A percentile compares a stretch with the other conserved stretches of the same genome.
phyloP scores from a whole-genome alignment of 2,797 vertebrate genomes.

The Malurus leucopterus region DNA sequence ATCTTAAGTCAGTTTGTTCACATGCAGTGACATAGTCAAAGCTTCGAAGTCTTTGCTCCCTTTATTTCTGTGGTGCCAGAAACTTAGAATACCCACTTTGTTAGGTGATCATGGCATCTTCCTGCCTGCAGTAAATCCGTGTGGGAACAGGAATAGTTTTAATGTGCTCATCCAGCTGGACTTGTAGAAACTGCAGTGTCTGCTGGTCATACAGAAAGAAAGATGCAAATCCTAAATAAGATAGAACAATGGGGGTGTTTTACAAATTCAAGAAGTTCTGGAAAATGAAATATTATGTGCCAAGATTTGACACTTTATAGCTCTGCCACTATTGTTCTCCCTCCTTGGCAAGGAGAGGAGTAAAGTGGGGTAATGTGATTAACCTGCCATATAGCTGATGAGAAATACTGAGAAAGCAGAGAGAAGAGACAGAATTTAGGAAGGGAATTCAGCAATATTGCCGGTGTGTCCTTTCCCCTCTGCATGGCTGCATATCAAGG shows the following conservation, averaged over 20 bases:
- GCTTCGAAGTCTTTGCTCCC: background rate
- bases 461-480: background rate
- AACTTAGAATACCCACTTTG: background rate
- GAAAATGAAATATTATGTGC: background rate
- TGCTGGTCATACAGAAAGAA: background rate
- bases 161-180: background rate
- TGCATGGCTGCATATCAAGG: accelerated
- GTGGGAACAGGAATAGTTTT: background rate
- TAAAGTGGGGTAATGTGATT: background rate
- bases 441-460: background rate
- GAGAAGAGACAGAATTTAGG: background rate
- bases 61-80: background rate
- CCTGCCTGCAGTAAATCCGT: background rate
- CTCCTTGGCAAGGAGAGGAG: background rate
- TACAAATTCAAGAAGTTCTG: background rate
- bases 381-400: background rate
- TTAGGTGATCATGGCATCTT: background rate
- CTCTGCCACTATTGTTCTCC: background rate
- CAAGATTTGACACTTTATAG: background rate
- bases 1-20: background rate
- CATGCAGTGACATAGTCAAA: background rate
- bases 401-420: background rate
- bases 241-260: background rate
- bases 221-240: background rate
- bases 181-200: background rate